Conservation (phyloP, 1,140 invertebrate genomes). For the Lepidurus arcticus region DNA sequence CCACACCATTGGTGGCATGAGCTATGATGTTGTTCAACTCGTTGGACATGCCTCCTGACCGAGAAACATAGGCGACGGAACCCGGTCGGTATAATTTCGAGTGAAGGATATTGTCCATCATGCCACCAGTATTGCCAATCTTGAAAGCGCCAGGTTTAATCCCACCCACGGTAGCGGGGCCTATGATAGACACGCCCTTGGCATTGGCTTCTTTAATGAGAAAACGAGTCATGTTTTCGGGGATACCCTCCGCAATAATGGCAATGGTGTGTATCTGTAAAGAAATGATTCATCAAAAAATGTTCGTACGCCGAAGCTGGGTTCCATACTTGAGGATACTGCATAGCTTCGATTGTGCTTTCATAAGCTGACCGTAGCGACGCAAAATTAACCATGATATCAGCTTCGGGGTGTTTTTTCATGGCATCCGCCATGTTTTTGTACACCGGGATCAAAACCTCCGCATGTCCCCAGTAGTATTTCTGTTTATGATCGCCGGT, state of each 20-base stretch:
- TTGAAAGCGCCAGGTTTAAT: slow-evolving; percentile 99
- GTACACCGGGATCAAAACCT: slow-evolving; percentile 91
- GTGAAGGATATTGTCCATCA: slow-evolving; percentile 98
- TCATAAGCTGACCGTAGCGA: slow-evolving; percentile 96
- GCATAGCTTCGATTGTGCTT: slow-evolving; percentile 87
- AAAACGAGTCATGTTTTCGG: slow-evolving; percentile 78
- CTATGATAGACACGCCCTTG: slow-evolving; percentile 81
- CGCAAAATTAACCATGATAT: slow-evolving; percentile 97
- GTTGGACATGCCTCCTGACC: slow-evolving; percentile 99
- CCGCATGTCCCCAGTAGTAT: slow-evolving; percentile 99
- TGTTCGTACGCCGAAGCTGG: neutral
- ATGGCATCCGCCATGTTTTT: slow-evolving; percentile 97
- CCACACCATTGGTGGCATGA: slow-evolving; percentile 93
- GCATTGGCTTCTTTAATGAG: slow-evolving; percentile 79
- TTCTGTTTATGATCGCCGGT: slow-evolving; percentile 99
- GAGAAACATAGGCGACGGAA: slow-evolving; percentile 93
- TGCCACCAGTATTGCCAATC: slow-evolving; percentile 98
- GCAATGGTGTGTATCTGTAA: slow-evolving; percentile 83
- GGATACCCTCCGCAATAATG: slow-evolving; percentile 88
- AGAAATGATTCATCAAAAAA: neutral
- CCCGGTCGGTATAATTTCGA: slow-evolving; percentile 95
- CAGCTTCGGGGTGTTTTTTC: slow-evolving; percentile 88
- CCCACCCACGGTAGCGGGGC: slow-evolving; percentile 95
- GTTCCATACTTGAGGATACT: slow-evolving; percentile 67
- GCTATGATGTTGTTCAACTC: slow-evolving; percentile 98